Base-by-base conservation (phyloP, 2,113 vertebrate genomes). In the Dasypus novemcinctus region DNA sequence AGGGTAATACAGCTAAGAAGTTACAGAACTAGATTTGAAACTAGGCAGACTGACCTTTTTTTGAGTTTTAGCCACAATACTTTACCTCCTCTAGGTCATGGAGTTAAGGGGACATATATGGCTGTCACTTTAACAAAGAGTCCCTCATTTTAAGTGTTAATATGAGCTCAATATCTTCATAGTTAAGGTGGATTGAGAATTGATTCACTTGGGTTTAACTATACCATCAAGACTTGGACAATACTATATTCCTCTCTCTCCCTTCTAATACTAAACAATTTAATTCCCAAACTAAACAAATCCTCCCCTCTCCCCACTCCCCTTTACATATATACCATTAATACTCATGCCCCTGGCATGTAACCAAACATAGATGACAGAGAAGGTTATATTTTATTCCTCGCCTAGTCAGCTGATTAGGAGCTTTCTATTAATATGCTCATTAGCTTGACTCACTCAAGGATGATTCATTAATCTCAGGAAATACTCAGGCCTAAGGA, bases 151-250 rank as follows among this genome's bases (percentile, higher is more conserved):
- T 71, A 72, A 64, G 52, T 71, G 25, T 78, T 81, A 38, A 54
- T 46, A 72, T 86, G 49, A 89, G 7, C 25, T 90, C 18, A 31
- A 8, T 85, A 71, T 95, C 11, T 75, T 81, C 38, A 72, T n/a
- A 85, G 43, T 72, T 84, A 76, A 43, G 9, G 14, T 91, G 31
- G 41, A 61, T 88, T 75, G 49, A 64, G 0, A 38, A 46, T 64
- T 31, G 33, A 84, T 71, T 96, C 85, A 66, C 49, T 41, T 90
- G 36, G 29, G 41, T 88, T 85, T 76, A 75, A 63, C 21, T 82
- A 0, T 10, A 76, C 33, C 13, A n/a, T 72, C 33, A 41, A 84
- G 61, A 75, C 25, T 1, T 52, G 29, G 46, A 17, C 14, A 33
- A 61, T 59, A 38, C 31, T 80, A 46, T 87, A 49, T 75, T 72